phyloP scores from a whole-genome alignment of 2,113 vertebrate genomes.

The Synchiropus splendidus region DNA sequence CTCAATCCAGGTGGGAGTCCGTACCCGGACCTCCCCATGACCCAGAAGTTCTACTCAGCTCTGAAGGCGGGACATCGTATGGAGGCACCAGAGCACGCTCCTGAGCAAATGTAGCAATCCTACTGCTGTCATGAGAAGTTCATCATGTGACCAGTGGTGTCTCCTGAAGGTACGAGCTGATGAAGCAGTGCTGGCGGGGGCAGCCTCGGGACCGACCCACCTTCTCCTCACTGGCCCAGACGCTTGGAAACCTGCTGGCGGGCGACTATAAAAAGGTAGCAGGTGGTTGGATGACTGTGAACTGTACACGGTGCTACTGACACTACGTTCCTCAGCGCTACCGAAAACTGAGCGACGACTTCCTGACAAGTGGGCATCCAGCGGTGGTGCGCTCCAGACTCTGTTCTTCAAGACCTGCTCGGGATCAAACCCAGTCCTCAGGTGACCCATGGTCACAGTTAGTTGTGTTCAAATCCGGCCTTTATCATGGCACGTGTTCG shows the following conservation, averaged over 20 bases:
- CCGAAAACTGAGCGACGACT: slow-evolving; percentile 74
- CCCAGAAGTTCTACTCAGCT: slow-evolving; percentile 76
- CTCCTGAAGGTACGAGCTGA: slow-evolving; percentile 71
- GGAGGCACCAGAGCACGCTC: slow-evolving; percentile 72
- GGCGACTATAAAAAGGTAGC: slow-evolving; percentile 78
- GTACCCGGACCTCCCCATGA: slow-evolving; percentile 77
- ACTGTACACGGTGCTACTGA: too few relatives aligned
- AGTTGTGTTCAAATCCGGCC: too few relatives aligned
- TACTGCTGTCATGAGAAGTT: too few relatives aligned
- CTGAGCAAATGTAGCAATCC: slow-evolving; percentile 60
- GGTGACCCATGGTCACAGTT: background rate
- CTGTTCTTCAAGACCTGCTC: slow-evolving; percentile 23
- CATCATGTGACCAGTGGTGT: slow-evolving; percentile 1
- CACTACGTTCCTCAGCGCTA: slow-evolving; percentile 65
- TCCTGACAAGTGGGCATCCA: slow-evolving; percentile 73
- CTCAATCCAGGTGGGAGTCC: slow-evolving; percentile 78
- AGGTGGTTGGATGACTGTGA: too few relatives aligned
- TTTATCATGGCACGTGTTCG: background rate
- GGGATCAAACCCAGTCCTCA: slow-evolving; percentile 4
- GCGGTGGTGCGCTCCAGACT: slow-evolving; percentile 67
- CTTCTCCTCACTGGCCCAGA: slow-evolving; percentile 73
- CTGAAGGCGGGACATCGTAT: slow-evolving; percentile 82
- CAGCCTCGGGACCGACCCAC: slow-evolving; percentile 76
- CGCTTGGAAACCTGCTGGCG: slow-evolving; percentile 70
- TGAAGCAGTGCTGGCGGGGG: slow-evolving; percentile 82